These are phyloP conservation scores for Eptesicus fuscus DNA, from an alignment of 2,113 vertebrate genomes.

Conservation along the genomic window DNA sequence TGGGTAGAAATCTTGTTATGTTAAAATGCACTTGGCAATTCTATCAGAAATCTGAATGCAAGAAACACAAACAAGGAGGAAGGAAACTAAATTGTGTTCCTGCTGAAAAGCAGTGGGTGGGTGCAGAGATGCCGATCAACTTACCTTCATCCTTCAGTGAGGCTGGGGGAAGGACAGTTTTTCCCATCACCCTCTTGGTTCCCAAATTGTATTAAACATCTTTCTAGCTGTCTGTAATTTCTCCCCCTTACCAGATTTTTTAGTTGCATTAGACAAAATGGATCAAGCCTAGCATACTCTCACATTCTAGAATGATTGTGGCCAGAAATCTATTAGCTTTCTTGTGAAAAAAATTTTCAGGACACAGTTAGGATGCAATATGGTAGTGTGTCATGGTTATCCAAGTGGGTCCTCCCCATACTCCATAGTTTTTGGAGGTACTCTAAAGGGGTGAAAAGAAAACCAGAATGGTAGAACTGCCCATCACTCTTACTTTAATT, in stretches of 20 bases:
- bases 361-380: neutral
- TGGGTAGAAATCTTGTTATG: neutral
- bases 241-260: conserved; percentile 34
- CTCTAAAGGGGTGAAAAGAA: neutral
- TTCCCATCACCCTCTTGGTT: neutral
- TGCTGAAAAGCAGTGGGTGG: neutral
- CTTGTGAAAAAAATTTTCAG: neutral
- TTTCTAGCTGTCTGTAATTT: neutral
- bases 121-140: neutral
- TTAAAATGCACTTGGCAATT: conserved; percentile 40
- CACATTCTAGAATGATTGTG: neutral
- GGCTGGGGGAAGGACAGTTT: neutral
- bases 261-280: conserved; percentile 26
- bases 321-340: conserved; percentile 17
- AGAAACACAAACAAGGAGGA: conserved; percentile 1
- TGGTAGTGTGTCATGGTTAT: neutral
- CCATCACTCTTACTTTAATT: neutral
- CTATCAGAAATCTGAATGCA: conserved; percentile 18
- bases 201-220: neutral
- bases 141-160: conserved; percentile 24
- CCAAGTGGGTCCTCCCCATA: too few species aligned
- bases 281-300: neutral
- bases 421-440: neutral
- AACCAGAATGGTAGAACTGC: neutral
- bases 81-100: conserved; percentile 13